Base-by-base conservation (phyloP, 2,888 invertebrate species). In the Malthinus flaveolus region DNA sequence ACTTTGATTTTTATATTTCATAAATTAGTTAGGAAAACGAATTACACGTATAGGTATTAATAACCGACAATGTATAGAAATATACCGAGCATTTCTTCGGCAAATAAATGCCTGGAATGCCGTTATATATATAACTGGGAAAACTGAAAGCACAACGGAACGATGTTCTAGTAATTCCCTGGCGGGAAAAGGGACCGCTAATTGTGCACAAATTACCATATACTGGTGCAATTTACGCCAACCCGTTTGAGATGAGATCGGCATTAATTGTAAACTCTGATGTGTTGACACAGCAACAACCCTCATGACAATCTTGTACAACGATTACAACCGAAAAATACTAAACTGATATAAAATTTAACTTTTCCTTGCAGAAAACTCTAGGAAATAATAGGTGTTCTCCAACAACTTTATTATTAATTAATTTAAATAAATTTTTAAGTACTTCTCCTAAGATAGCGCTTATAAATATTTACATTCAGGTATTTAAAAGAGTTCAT, bases 121-220 rank as follows among this genome's bases (percentile, higher is more conserved):
- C 32, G 35, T 46, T 44, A n/a, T n/a, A n/a, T n/a, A n/a, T 23
- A 12, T 23, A 10, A 52, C 15, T 42, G 45, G 54, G 32, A 10
- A 39, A 46, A 39, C 42, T 39, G 48, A 34, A 37, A 48, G 54
- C 48, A 54, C 37, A 51, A 54, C 46, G 52, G 46, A 53, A 53
- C 46, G 52, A 53, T 54, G 54, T 48, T 47, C 47, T 54, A 54
- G 54, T 32, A 48, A 56, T 56, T 48, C 58, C 49, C 44, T 34
- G 56, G 53, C 57, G 61, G 61, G 62, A 63, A 62, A 65, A 51
- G 62, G 62, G 56, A 56, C 63, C 63, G 56, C 67, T 68, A 68
- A 68, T 68, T 68, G 65, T 65, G 62, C 66, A 59, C 67, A 66
- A 68, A 68, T 68, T 68, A 67, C 67, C 68, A 67, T 67, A 68